Evolutionary conservation across 2,888 invertebrate genomes (phyloP).

Genomic region (Yponomeuta malinellus): DNA sequence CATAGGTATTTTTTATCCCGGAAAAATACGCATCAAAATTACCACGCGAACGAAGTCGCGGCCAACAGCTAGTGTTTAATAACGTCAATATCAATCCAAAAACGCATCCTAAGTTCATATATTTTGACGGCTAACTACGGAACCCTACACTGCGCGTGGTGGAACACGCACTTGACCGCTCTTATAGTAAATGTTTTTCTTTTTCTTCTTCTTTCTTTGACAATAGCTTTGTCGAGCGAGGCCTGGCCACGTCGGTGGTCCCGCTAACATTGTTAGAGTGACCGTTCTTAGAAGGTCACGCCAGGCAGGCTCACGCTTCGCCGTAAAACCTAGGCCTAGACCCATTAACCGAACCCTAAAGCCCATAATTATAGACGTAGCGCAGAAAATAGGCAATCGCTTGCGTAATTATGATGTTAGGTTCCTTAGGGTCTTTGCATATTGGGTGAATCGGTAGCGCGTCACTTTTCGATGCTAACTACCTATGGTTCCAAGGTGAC

Average conservation of each 20-base stretch:
- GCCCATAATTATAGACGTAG: slow-evolving; percentile 49
- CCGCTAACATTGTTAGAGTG: slow-evolving; percentile 35
- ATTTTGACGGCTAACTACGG: no score
- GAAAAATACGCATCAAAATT: no score
- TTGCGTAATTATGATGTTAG: slow-evolving; percentile 10
- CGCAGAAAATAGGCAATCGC: slow-evolving; percentile 12
- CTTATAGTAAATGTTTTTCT: no score
- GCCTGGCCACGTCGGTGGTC: slow-evolving; percentile 60
- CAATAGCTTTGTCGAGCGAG: slow-evolving; percentile 30
- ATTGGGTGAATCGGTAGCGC: not conserved
- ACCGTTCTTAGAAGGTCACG: slow-evolving; percentile 60
- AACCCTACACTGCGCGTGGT: no score
- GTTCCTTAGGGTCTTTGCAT: not conserved
- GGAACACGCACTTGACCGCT: no score
- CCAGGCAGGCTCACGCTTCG: slow-evolving; percentile 40
- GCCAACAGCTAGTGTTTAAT: no score
- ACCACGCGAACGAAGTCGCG: no score
- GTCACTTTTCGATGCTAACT: no score
- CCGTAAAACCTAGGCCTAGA: slow-evolving; percentile 45
- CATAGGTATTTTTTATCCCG: no score
- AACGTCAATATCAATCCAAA: no score
- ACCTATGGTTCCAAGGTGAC: no score
- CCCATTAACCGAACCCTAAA: slow-evolving; percentile 48
- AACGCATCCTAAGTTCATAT: no score
- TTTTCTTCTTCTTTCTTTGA: not conserved